Evolutionary conservation across 2,888 invertebrate species (phyloP).

Genomic region (Hoplodrina blanda): DNA sequence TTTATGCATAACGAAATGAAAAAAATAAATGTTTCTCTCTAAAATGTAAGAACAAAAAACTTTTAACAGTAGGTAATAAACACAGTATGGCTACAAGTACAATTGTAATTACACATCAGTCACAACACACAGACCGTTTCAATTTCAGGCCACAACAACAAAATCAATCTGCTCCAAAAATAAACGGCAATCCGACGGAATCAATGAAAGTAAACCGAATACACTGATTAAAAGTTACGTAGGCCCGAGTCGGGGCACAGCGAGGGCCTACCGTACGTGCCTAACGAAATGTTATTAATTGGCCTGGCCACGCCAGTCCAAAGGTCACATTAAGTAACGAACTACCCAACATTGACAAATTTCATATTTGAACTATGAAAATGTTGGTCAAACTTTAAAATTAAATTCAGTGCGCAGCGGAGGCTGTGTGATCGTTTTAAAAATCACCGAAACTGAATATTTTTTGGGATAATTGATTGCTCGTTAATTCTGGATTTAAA

Average conservation of each 20-base stretch:
- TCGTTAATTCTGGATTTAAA: constrained; percentile 45
- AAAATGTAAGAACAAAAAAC: not conserved
- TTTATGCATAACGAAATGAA: no score
- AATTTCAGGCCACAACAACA: constrained; percentile 44
- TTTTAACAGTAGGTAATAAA: constrained; percentile 5
- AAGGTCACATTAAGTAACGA: constrained; percentile 39
- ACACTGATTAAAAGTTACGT: constrained; percentile 69
- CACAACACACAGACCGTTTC: constrained; percentile 30
- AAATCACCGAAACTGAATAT: constrained; percentile 53
- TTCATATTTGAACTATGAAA: constrained; percentile 49
- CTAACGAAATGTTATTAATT: constrained; percentile 68
- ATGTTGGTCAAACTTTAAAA: constrained; percentile 57
- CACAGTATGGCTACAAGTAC: not conserved
- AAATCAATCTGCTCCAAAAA: constrained; percentile 50
- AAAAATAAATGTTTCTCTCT: no score
- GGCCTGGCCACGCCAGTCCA: constrained; percentile 54
- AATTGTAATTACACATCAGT: constrained; percentile 11
- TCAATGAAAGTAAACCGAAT: constrained; percentile 62
- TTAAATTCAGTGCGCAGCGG: constrained; percentile 47
- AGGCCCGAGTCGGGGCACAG: constrained; percentile 18
- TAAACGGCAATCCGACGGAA: constrained; percentile 48
- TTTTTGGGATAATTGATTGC: constrained; percentile 55
- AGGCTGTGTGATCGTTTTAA: constrained; percentile 56
- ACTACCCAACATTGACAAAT: constrained; percentile 55
- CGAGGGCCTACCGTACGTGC: constrained; percentile 43